Conservation (phyloP, 2,113 vertebrate genomes). For the Poecile atricapillus region DNA sequence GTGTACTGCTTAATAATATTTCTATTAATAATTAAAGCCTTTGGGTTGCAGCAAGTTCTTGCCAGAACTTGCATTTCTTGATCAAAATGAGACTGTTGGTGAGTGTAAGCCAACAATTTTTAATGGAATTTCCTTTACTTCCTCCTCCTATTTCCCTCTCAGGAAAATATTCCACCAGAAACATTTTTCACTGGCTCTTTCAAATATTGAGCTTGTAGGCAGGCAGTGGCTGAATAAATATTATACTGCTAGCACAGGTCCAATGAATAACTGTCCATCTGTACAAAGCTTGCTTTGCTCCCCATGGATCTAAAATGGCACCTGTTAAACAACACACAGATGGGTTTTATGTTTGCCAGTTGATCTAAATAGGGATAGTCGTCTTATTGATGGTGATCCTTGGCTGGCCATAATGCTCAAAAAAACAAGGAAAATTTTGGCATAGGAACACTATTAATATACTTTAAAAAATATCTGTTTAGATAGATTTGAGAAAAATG, state of each 20-base stretch:
- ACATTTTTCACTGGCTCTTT: constrained; percentile 11
- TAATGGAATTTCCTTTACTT: constrained; percentile 9
- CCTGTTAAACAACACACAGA: constrained; percentile 66
- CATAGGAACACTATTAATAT: neutral
- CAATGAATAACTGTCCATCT: constrained; percentile 57
- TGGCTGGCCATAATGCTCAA: neutral
- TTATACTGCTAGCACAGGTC: constrained; percentile 6
- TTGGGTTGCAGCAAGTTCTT: neutral
- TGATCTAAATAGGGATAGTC: constrained; percentile 39
- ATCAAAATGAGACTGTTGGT: neutral
- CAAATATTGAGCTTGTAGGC: constrained; percentile 1
- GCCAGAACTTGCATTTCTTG: neutral
- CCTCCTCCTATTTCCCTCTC: neutral
- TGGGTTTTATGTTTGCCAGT: constrained; percentile 62
- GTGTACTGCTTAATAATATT: neutral
- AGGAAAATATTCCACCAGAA: constrained; percentile 25
- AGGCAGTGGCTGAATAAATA: constrained; percentile 45
- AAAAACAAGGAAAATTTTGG: neutral
- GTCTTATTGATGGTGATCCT: constrained; percentile 38
- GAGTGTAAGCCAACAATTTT: neutral
- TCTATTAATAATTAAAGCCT: neutral
- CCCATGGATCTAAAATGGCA: constrained; percentile 62
- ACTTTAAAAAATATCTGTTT: neutral
- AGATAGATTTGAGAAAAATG: neutral
- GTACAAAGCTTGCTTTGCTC: constrained; percentile 57